Percentiles rank a stretch among this genome's conserved stretches.
These are phyloP conservation scores for Solen grandis DNA, from an alignment of 1,140 invertebrate species.

Conservation along the genomic window DNA sequence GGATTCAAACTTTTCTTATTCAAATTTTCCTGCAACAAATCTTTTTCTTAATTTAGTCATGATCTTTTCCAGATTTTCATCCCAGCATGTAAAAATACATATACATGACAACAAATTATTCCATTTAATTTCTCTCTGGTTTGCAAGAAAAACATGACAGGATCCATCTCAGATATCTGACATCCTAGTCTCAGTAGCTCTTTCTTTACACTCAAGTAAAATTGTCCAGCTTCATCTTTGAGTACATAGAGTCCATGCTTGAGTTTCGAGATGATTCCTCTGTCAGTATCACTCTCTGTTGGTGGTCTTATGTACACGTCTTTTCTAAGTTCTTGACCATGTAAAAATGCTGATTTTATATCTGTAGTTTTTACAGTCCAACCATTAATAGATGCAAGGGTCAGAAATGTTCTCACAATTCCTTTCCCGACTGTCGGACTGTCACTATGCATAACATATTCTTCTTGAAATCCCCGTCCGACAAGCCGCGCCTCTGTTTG, in stretches of 20 bases:
- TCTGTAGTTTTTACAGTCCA: slow-evolving; percentile 60
- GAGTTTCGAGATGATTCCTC: slow-evolving; percentile 47
- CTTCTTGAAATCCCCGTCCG: slow-evolving; percentile 51
- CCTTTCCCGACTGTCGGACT: slow-evolving; percentile 54
- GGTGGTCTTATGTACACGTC: slow-evolving; percentile 52
- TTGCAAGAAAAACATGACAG: slow-evolving; percentile 30
- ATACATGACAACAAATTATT: slow-evolving; percentile 44
- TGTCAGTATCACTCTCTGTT: slow-evolving; percentile 22
- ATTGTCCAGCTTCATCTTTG: slow-evolving; percentile 53
- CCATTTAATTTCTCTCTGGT: slow-evolving; percentile 2
- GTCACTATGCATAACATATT: slow-evolving; percentile 31
- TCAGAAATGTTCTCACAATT: slow-evolving; percentile 44
- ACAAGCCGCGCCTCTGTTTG: slow-evolving; percentile 27
- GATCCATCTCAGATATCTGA: slow-evolving; percentile 36
- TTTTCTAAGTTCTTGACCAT: slow-evolving; percentile 42
- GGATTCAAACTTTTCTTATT: slow-evolving; percentile 45
- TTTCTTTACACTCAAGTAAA: slow-evolving; percentile 42
- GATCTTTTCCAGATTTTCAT: slow-evolving; percentile 28
- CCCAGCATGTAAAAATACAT: slow-evolving; percentile 48
- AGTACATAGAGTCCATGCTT: slow-evolving; percentile 51
- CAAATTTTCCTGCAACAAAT: slow-evolving; percentile 58
- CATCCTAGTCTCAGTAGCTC: slow-evolving; percentile 30
- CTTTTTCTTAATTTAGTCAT: slow-evolving; percentile 45
- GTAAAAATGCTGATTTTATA: slow-evolving; percentile 58
- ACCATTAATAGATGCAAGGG: slow-evolving; percentile 43